These are phyloP conservation scores for Tineola bisselliella DNA, from an alignment of 2,888 invertebrate genomes.

Conservation along the genomic window DNA sequence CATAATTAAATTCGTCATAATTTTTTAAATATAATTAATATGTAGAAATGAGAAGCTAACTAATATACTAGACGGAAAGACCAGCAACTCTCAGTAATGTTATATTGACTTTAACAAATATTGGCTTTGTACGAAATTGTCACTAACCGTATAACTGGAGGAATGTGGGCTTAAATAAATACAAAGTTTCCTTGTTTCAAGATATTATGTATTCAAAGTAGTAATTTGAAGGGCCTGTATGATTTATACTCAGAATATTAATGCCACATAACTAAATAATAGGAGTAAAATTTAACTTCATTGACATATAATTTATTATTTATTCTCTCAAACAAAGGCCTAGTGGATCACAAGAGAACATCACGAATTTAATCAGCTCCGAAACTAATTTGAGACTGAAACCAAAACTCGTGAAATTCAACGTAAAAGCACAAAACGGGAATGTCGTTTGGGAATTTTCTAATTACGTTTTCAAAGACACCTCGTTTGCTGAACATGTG, in stretches of 20 bases:
- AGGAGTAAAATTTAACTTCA: too few species aligned
- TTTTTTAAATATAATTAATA: too few species aligned
- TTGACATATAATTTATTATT: background rate
- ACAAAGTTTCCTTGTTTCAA: constrained; percentile 1
- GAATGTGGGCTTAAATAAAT: constrained; percentile 6
- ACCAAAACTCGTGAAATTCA: constrained; percentile 34
- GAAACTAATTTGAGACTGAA: constrained; percentile 51
- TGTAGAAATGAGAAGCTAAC: background rate
- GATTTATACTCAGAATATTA: background rate
- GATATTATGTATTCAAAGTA: background rate
- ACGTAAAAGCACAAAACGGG: constrained; percentile 34
- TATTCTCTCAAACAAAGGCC: background rate
- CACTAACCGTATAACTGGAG: background rate
- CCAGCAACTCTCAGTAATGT: background rate
- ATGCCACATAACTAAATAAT: background rate
- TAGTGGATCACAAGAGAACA: constrained; percentile 1
- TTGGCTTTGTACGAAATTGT: constrained; percentile 7
- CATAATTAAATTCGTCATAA: too few species aligned
- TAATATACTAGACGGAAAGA: background rate
- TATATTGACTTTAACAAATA: constrained; percentile 8
- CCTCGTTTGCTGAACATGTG: constrained; percentile 63
- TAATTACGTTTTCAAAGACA: constrained; percentile 68
- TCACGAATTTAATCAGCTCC: constrained; percentile 4
- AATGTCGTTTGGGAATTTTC: constrained; percentile 62
- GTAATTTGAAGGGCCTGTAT: background rate